These are phyloP conservation scores for Myzus persicae DNA, from an alignment of 1,140 invertebrate species.

Conservation along the genomic window DNA sequence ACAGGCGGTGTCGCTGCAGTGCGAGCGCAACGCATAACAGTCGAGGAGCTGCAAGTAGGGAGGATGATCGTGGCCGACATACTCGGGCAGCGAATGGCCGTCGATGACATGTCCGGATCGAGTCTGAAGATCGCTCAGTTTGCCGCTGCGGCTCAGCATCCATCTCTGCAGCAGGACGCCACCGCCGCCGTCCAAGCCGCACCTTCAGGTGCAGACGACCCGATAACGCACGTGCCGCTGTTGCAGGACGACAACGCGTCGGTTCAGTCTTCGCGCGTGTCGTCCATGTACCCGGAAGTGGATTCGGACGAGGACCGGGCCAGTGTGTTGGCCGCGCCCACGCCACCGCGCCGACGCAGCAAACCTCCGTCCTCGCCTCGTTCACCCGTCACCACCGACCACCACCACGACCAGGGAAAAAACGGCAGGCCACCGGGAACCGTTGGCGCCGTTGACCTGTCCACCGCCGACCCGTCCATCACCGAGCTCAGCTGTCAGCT, in stretches of 20 bases:
- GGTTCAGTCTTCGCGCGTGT: conserved; percentile 54
- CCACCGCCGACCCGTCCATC: conserved; percentile 32
- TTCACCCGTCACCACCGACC: neutral
- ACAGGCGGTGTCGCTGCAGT: conserved; percentile 59
- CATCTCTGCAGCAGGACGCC: neutral
- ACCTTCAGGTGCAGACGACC: neutral
- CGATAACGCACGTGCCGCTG: neutral
- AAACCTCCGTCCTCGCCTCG: conserved; percentile 31
- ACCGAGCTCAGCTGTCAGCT: conserved; percentile 57
- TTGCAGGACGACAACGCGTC: conserved; percentile 57
- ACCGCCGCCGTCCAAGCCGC: neutral
- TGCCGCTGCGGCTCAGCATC: neutral
- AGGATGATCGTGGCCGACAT: conserved; percentile 41
- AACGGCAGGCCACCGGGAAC: neutral
- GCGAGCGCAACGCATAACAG: conserved; percentile 26
- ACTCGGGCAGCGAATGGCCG: neutral
- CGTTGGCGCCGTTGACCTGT: neutral
- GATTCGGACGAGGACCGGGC: conserved; percentile 49
- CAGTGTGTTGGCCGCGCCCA: conserved; percentile 25
- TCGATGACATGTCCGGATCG: neutral
- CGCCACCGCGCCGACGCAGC: conserved; percentile 44
- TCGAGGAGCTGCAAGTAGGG: conserved; percentile 18
- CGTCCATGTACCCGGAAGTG: conserved; percentile 57
- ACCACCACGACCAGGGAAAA: neutral
- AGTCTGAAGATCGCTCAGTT: neutral